Percentiles rank a stretch among this genome's conserved stretches.
Evolutionary conservation across 1,140 invertebrate species (phyloP).

Genomic region (Lasioglossum baleicum): DNA sequence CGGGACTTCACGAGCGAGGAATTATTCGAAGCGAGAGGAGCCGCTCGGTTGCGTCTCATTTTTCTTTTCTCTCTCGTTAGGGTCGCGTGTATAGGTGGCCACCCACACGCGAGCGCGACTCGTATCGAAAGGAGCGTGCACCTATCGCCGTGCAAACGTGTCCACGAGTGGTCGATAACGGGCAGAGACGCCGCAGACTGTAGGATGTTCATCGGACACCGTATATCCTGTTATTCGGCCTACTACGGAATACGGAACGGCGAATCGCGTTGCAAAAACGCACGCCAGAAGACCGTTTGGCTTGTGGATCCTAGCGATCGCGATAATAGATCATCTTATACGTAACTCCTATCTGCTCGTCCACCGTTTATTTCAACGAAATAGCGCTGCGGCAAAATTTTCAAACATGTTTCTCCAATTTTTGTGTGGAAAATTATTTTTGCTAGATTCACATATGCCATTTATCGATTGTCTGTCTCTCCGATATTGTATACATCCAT

Average conservation of each 20-base stretch:
- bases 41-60: slow-evolving; percentile 6
- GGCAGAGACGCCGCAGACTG: slow-evolving; percentile 66
- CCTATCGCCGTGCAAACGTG: slow-evolving; percentile 52
- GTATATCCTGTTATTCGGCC: slow-evolving; percentile 80
- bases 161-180: slow-evolving; percentile 70
- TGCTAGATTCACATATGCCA: no score
- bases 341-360: no score
- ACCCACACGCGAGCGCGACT: background rate
- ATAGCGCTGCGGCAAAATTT: no score
- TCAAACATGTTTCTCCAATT: no score
- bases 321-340: no score
- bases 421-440: background rate
- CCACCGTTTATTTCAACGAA: no score
- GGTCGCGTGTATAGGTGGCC: slow-evolving; percentile 6
- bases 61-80: no score
- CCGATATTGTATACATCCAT: slow-evolving; percentile 5
- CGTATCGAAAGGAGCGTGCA: slow-evolving; percentile 54
- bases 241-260: slow-evolving; percentile 72
- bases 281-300: background rate
- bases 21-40: slow-evolving; percentile 12
- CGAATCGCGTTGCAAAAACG: slow-evolving; percentile 54
- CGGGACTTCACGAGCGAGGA: no score
- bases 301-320: no score
- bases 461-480: background rate
- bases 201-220: slow-evolving; percentile 79